phyloP scores from a whole-genome alignment of 2,797 vertebrate genomes.

The Bradypus variegatus region DNA sequence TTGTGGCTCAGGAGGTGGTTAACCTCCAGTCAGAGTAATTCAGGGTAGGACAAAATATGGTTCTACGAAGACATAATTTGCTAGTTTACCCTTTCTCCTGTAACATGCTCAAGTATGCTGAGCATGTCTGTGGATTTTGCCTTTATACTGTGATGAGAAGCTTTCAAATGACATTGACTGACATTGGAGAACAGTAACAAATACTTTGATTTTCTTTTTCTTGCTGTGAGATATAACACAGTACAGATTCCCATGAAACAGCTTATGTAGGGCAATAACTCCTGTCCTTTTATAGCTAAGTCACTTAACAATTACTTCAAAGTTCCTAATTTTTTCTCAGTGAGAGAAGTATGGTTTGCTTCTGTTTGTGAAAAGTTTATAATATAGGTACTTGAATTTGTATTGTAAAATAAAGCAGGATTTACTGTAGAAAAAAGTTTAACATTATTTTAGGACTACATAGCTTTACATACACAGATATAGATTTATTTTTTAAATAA shows the following conservation, averaged over 20 bases:
- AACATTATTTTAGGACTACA: not conserved
- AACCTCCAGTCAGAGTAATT: not conserved
- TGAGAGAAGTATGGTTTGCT: not conserved
- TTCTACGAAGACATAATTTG: not conserved
- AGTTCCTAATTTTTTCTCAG: slow-evolving; percentile 30
- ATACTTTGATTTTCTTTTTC: slow-evolving; percentile 5
- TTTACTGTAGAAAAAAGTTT: slow-evolving; percentile 9
- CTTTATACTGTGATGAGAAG: not conserved
- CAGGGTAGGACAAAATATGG: not conserved
- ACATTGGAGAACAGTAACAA: not conserved
- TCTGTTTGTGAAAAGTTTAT: slow-evolving; percentile 31
- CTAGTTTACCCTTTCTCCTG: not conserved
- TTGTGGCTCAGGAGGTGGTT: not conserved
- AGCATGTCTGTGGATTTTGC: not conserved
- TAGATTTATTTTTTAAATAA: slow-evolving; percentile 9
- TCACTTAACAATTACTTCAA: slow-evolving; percentile 11
- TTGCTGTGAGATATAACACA: not conserved
- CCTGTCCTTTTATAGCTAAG: not conserved
- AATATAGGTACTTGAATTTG: not conserved
- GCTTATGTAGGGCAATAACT: slow-evolving; percentile 4
- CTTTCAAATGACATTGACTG: not conserved
- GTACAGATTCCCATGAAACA: not conserved
- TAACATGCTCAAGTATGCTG: not conserved
- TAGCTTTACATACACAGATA: not conserved
- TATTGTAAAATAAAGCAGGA: not conserved